These are phyloP conservation scores for Anabas testudineus DNA, from an alignment of 2,797 vertebrate genomes.

Conservation along the genomic window DNA sequence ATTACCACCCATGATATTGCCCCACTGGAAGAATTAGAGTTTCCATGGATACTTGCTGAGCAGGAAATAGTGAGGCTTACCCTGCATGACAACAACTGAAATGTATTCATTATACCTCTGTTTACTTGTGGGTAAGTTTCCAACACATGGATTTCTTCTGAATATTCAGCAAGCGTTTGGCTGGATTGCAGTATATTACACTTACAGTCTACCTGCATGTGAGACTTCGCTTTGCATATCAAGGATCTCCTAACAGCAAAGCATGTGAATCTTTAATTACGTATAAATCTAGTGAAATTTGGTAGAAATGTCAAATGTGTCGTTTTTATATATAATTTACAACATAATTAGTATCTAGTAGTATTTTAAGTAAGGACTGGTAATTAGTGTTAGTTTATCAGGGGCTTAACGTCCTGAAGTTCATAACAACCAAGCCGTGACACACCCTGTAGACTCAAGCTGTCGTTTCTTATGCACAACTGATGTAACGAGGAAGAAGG, in stretches of 20 bases:
- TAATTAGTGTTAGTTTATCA: too few relatives aligned
- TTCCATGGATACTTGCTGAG: constrained; percentile 82
- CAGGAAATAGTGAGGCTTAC: constrained; percentile 74
- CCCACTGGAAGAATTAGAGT: constrained; percentile 80
- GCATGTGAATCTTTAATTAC: too few relatives aligned
- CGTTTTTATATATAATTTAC: background rate
- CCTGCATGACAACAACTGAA: constrained; percentile 79
- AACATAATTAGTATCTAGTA: too few relatives aligned
- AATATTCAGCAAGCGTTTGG: constrained; percentile 21
- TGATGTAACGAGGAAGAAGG: too few relatives aligned
- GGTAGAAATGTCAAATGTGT: background rate
- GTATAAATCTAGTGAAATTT: background rate
- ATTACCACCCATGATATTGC: constrained; percentile 79
- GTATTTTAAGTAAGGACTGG: too few relatives aligned
- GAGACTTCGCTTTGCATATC: background rate
- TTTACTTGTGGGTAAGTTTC: constrained; percentile 51
- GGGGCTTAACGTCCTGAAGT: too few relatives aligned
- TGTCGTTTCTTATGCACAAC: too few relatives aligned
- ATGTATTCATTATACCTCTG: constrained; percentile 76
- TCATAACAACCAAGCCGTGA: too few relatives aligned
- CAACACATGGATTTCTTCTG: constrained; percentile 32
- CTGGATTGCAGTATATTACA: background rate
- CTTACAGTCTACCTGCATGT: background rate
- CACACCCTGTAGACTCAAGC: too few relatives aligned
- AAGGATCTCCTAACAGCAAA: background rate